Evolutionary conservation across 2,113 vertebrate species (phyloP).

Genomic region (Erinaceus europaeus): DNA sequence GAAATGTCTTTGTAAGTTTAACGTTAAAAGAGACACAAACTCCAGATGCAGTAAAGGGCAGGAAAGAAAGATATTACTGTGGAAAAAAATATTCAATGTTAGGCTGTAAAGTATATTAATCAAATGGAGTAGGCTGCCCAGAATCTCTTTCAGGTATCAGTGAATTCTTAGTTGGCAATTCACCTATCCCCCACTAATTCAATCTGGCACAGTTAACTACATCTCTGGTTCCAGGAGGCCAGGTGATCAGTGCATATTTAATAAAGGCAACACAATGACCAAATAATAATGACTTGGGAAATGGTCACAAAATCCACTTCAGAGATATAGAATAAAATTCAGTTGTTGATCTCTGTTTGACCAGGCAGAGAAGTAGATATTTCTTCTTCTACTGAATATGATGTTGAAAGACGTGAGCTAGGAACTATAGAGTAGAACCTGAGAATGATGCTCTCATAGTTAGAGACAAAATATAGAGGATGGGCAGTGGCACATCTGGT

Average conservation of each 20-base stretch:
- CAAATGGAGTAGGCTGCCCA: not conserved
- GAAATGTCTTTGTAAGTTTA: conserved; percentile 2
- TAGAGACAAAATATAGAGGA: not conserved
- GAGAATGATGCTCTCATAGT: not conserved
- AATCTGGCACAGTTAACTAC: not conserved
- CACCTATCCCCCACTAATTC: not conserved
- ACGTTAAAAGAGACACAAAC: not conserved
- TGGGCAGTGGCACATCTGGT: no score
- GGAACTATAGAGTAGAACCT: not conserved
- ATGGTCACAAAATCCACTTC: not conserved
- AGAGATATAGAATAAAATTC: not conserved
- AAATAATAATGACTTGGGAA: not conserved
- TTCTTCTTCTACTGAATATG: not conserved
- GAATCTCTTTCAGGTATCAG: not conserved
- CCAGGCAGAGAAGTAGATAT: not conserved
- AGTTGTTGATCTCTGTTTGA: not conserved
- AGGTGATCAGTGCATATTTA: not conserved
- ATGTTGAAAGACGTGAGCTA: not conserved
- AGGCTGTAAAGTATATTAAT: not conserved
- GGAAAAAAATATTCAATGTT: not conserved
- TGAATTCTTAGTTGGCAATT: not conserved
- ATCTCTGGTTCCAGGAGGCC: not conserved
- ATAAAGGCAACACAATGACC: not conserved
- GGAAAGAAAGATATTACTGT: not conserved
- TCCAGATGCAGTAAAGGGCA: not conserved